Conservation (phyloP, 1,140 invertebrate species). For the Branchinecta lynchi region DNA sequence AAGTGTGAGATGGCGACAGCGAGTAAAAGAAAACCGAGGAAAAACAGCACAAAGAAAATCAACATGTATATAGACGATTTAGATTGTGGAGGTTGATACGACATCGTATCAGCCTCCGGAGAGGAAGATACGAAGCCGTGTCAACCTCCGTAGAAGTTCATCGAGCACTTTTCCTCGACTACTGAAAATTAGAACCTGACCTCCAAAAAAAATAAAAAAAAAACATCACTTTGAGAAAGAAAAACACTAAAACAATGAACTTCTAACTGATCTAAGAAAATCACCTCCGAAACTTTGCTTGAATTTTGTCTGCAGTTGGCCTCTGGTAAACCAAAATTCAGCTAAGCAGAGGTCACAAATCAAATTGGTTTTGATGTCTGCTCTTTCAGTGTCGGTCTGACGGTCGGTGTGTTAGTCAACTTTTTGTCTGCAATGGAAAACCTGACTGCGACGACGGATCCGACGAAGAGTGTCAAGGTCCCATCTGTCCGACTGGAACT, state of each 20-base stretch:
- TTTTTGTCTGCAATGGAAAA: conserved; percentile 56
- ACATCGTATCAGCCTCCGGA: too few species aligned
- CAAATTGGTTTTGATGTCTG: not conserved
- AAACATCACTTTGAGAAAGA: too few species aligned
- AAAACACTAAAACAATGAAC: not conserved
- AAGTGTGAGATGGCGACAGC: too few species aligned
- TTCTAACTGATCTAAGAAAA: not conserved
- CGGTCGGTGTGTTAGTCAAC: conserved; percentile 50
- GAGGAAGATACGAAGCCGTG: too few species aligned
- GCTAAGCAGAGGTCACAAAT: not conserved
- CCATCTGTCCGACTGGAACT: conserved; percentile 14
- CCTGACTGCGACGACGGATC: conserved; percentile 49
- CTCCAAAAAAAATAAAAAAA: too few species aligned
- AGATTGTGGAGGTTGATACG: not conserved
- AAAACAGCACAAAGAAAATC: too few species aligned
- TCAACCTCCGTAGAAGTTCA: too few species aligned
- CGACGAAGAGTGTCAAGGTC: conserved; percentile 47
- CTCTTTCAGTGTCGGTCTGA: conserved; percentile 28
- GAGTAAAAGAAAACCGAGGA: too few species aligned
- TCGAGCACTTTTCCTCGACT: too few species aligned
- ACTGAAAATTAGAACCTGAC: too few species aligned
- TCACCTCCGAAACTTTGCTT: not conserved
- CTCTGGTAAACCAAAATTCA: not conserved
- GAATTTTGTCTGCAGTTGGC: not conserved
- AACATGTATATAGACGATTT: not conserved